These are phyloP conservation scores for Agrochola macilenta DNA, from an alignment of 2,888 invertebrate species.

Conservation along the genomic window DNA sequence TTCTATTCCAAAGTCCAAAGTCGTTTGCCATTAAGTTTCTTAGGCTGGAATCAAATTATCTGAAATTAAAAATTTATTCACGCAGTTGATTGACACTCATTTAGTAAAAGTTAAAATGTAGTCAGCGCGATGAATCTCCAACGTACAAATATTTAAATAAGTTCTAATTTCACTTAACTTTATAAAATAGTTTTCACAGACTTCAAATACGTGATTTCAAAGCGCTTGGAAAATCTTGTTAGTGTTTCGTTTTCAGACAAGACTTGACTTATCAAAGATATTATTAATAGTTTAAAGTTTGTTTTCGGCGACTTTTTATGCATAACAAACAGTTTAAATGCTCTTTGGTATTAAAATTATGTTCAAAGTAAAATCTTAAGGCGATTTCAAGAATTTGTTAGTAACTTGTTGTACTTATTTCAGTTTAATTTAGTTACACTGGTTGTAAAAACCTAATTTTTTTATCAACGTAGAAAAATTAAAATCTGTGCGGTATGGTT, in stretches of 20 bases:
- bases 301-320: constrained; percentile 15
- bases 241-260: constrained; percentile 41
- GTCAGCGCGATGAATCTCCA: constrained; percentile 41
- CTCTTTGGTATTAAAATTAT: constrained; percentile 16
- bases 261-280: constrained; percentile 37
- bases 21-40: constrained; percentile 71
- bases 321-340: constrained; percentile 25
- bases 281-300: constrained; percentile 28
- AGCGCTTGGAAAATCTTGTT: constrained; percentile 51
- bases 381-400: not conserved
- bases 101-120: constrained; percentile 56
- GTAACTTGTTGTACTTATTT: constrained; percentile 10
- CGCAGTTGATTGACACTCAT: constrained; percentile 65
- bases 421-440: not conserved
- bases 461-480: too few relatives aligned
- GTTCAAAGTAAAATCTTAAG: constrained; percentile 18
- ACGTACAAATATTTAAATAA: constrained; percentile 52
- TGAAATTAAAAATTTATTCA: constrained; percentile 76
- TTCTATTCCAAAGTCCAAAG: constrained; percentile 79
- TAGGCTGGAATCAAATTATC: constrained; percentile 72
- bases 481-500: not conserved
- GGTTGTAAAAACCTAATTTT: not conserved
- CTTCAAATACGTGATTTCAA: constrained; percentile 47
- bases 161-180: constrained; percentile 46
- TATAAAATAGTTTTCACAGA: constrained; percentile 31